Evolutionary conservation across 2,888 invertebrate genomes (phyloP).

Genomic region (Noctuana brunneofusca): DNA sequence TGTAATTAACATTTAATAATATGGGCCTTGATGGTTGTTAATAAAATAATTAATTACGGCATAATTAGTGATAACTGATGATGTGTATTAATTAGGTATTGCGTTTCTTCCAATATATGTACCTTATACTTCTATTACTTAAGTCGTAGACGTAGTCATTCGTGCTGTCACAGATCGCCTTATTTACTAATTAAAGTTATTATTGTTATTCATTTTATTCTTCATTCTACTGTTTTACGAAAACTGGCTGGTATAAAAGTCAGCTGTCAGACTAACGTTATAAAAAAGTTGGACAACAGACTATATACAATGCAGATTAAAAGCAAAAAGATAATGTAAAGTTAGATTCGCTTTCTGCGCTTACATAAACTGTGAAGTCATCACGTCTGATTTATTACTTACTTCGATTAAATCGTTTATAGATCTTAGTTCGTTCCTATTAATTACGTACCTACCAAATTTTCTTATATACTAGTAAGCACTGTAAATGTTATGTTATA

Average conservation of each 20-base stretch:
- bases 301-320: too few relatives aligned
- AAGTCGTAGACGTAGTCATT: too few relatives aligned
- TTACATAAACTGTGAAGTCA: constrained; percentile 9
- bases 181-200: too few relatives aligned
- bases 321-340: constrained; percentile 2
- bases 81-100: not conserved
- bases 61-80: not conserved
- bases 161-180: too few relatives aligned
- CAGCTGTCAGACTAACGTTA: too few relatives aligned
- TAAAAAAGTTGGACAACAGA: too few relatives aligned
- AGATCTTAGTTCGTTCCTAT: not conserved
- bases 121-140: too few relatives aligned
- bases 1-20: not conserved
- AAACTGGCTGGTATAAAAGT: too few relatives aligned
- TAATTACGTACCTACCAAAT: not conserved
- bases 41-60: not conserved
- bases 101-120: not conserved
- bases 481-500: constrained; percentile 30
- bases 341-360: constrained; percentile 1
- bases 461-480: constrained; percentile 1
- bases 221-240: too few relatives aligned
- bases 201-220: too few relatives aligned
- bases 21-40: not conserved
- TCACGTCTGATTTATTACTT: constrained; percentile 1
- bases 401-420: not conserved